Base-by-base conservation (phyloP, 2,113 vertebrate species). In the Miniopterus natalensis region DNA sequence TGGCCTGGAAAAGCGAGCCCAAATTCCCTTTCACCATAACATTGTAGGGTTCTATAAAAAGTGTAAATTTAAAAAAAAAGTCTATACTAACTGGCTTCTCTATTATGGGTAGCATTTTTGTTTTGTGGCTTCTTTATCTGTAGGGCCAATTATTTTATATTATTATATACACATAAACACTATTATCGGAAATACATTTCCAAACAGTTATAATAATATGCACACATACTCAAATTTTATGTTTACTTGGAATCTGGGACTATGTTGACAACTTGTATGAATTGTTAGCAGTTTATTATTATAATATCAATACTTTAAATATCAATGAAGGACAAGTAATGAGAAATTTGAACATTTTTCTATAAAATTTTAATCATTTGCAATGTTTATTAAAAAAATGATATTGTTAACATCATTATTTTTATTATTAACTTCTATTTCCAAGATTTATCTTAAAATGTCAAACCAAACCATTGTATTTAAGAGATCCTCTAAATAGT, bases 241-340 rank as follows among this genome's bases (percentile, higher is more conserved):
- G 5, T 88, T 91, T 27, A 47, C 18, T 70, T 87, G 7, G 42
- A 14, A 92, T 83, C 45, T 73, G 14, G 2, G 11, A 66, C 10
- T 93, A 63, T 75, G 20, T 45, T 87, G 45, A 88, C 21, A 81
- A 40, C 36, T 83, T 4, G 0, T 53, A 59, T 74, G 18, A 63
- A 55, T 45, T 68, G 1, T 66, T 88, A 85, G 42, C 6, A 68
- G 31, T 74, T 70, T 78, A 45, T 31, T 66, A 51, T 6, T 90
- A 14, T 53, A 47, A n/a, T 57, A 84, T 61, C 71, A 93, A 61
- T 66, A 91, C 5, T 92, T 65, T 90, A 91, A 81, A 57, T 40
- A 17, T 23, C 45, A 85, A 53, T 84, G 40, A 75, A 61, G 11
- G 17, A 75, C 29, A 95, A 57, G 8, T 79, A 87, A 70, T 66